A percentile compares a stretch with the other conserved stretches of the same genome.
Evolutionary conservation across 2,113 vertebrate genomes (phyloP).

Genomic region (Synodontis membranacea): DNA sequence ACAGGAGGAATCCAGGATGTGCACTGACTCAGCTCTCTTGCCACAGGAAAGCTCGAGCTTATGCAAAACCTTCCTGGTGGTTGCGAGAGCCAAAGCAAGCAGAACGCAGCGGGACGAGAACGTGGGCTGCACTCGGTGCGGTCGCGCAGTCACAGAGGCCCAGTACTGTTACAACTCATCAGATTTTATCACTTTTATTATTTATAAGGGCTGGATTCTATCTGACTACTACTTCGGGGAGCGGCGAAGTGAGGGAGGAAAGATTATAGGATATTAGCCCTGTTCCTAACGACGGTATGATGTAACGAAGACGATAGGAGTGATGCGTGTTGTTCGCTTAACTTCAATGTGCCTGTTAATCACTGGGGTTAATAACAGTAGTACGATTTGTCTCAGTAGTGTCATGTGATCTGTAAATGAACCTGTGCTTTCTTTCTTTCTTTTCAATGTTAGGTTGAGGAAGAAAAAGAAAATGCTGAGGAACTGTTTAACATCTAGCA

Average conservation of each 20-base stretch:
- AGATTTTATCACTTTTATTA: constrained; percentile 34
- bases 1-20: constrained; percentile 19
- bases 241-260: background rate
- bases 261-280: background rate
- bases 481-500: background rate
- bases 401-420: background rate
- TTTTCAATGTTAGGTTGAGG: background rate
- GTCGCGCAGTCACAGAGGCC: background rate
- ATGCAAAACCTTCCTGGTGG: background rate
- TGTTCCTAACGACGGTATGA: background rate
- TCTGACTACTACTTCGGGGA: constrained; percentile 15
- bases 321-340: background rate
- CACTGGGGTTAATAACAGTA: background rate
- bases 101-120: background rate
- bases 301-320: background rate
- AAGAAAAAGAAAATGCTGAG: background rate
- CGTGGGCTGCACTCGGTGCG: background rate
- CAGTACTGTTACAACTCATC: constrained; percentile 7
- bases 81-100: background rate
- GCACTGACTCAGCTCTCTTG: background rate
- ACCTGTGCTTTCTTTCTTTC: background rate
- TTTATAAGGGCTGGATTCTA: constrained; percentile 9
- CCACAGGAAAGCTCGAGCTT: constrained; percentile 4
- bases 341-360: constrained; percentile 7
- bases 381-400: background rate